These are phyloP conservation scores for Microctonus hyperodae DNA, from an alignment of 2,888 invertebrate genomes.

Conservation along the genomic window DNA sequence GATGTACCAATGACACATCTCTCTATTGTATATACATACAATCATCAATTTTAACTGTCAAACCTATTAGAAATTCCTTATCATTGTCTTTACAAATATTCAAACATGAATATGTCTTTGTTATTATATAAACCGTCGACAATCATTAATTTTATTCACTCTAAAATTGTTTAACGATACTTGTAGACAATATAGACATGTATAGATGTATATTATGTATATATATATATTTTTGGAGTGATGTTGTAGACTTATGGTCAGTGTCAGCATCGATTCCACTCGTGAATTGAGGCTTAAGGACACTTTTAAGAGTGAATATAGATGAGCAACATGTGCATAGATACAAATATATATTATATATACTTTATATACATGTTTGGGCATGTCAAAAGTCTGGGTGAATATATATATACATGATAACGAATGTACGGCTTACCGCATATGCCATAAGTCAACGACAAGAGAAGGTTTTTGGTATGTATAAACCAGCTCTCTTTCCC, in stretches of 20 bases:
- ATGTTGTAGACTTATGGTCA: background rate
- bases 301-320: slow-evolving; percentile 9
- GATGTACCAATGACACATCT: background rate
- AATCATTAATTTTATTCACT: background rate
- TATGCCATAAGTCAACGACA: slow-evolving; percentile 36
- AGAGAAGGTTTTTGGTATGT: background rate
- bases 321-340: background rate
- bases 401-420: slow-evolving; percentile 38
- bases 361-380: slow-evolving; percentile 3
- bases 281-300: background rate
- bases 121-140: background rate
- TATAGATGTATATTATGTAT: too few relatives aligned
- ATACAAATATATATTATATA: background rate
- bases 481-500: slow-evolving; percentile 1
- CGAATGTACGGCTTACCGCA: slow-evolving; percentile 42
- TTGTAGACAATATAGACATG: background rate
- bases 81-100: too few relatives aligned
- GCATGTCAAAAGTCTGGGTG: slow-evolving; percentile 31
- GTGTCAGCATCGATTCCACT: background rate
- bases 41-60: background rate
- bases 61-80: background rate
- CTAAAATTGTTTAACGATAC: background rate
- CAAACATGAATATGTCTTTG: too few relatives aligned
- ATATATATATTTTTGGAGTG: background rate
- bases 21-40: background rate